phyloP scores from a whole-genome alignment of 53 echinoderm and acorn worm genomes.

The Mesocentrotus franciscanus region DNA sequence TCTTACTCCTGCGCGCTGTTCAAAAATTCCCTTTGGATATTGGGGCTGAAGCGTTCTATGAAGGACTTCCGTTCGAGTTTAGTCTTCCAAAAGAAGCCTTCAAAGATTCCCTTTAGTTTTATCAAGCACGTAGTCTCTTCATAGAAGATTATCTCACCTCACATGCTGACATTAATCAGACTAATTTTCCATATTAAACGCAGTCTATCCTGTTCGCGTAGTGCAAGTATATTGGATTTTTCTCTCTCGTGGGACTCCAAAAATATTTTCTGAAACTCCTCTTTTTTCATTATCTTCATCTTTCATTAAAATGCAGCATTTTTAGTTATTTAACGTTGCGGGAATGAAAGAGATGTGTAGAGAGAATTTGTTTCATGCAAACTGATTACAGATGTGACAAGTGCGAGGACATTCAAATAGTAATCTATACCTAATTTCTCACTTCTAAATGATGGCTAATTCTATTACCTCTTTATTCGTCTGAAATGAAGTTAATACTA shows the following conservation, averaged over 20 bases:
- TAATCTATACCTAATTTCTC: not conserved
- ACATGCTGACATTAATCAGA: not conserved
- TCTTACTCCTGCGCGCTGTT: not conserved
- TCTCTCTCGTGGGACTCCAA: not conserved
- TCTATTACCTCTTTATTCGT: not conserved
- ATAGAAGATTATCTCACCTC: not conserved
- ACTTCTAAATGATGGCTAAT: not conserved
- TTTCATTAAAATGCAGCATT: not conserved
- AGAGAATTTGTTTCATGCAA: not conserved
- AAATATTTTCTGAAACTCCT: not conserved
- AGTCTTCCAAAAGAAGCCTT: not conserved
- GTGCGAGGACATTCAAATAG: not conserved
- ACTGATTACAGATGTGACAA: not conserved
- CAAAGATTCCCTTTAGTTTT: not conserved
- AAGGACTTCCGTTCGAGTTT: not conserved
- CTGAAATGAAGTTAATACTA: not conserved
- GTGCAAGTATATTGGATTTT: not conserved
- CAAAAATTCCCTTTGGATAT: not conserved
- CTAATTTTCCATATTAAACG: not conserved
- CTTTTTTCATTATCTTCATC: not conserved
- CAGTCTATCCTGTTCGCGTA: not conserved
- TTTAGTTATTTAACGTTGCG: not conserved
- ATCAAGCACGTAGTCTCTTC: not conserved
- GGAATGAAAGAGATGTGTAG: not conserved
- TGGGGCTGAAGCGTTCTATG: conserved; percentile 3